These are phyloP conservation scores for Lepeophtheirus nordmannii DNA, from an alignment of 2,888 invertebrate species.

Conservation along the genomic window DNA sequence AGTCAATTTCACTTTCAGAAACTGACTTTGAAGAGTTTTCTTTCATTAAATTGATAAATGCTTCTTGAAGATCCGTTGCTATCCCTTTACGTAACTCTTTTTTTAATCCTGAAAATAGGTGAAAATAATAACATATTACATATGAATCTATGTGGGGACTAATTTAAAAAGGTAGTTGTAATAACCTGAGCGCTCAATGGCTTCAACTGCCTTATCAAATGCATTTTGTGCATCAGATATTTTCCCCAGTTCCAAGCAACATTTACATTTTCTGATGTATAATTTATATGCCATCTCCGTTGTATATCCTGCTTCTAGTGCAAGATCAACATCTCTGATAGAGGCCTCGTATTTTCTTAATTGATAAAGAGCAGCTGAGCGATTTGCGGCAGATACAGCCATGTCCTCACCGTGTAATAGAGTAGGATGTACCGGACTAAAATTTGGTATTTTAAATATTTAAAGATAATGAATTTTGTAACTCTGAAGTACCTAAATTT, in stretches of 20 bases:
- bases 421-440: slow-evolving; percentile 4
- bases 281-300: slow-evolving; percentile 17
- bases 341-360: slow-evolving; percentile 10
- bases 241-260: slow-evolving; percentile 13
- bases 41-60: slow-evolving; percentile 22
- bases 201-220: slow-evolving; percentile 23
- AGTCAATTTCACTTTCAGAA: background rate
- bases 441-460: background rate
- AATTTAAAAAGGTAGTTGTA: background rate
- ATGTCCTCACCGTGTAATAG: slow-evolving; percentile 17
- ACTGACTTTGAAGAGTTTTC: background rate
- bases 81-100: slow-evolving; percentile 22
- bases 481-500: background rate
- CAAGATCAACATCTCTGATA: slow-evolving; percentile 18
- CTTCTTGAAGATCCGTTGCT: slow-evolving; percentile 19
- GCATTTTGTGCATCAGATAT: slow-evolving; percentile 19
- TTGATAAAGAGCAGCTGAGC: slow-evolving; percentile 22
- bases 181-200: slow-evolving; percentile 20
- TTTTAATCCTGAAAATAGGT: slow-evolving; percentile 10
- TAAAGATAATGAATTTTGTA: background rate
- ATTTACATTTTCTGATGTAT: slow-evolving; percentile 24
- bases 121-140: background rate
- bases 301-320: slow-evolving; percentile 21
- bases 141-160: background rate
- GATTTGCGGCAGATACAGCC: slow-evolving; percentile 15